Conservation (phyloP, 1,140 invertebrate species). For the Hylaeus volcanicus region DNA sequence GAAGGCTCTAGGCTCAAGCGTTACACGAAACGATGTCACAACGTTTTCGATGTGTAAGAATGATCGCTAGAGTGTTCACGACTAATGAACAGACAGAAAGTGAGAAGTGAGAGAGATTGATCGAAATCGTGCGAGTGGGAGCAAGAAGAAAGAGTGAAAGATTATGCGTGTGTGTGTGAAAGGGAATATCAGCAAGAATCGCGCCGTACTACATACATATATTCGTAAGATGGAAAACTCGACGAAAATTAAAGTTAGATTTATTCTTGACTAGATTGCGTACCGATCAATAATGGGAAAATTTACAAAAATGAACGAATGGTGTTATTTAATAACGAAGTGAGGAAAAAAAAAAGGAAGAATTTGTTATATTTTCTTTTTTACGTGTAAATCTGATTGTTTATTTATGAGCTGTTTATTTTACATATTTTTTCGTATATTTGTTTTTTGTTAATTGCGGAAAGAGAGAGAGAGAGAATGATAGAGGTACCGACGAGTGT, state of each 20-base stretch:
- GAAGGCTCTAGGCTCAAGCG: conserved; percentile 54
- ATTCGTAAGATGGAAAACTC: conserved; percentile 31
- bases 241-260: conserved; percentile 48
- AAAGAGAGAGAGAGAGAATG: conserved; percentile 49
- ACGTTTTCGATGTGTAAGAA: conserved; percentile 32
- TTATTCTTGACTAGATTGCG: conserved; percentile 28
- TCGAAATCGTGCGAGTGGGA: conserved; percentile 19
- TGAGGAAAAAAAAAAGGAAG: conserved; percentile 27
- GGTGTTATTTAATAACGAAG: conserved; percentile 9
- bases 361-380: conserved; percentile 79
- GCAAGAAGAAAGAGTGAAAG: not conserved
- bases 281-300: conserved; percentile 27
- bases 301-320: conserved; percentile 19
- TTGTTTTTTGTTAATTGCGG: conserved; percentile 78
- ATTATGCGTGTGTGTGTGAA: not conserved
- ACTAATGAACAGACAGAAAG: not conserved
- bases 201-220: conserved; percentile 40
- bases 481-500: conserved; percentile 64
- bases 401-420: conserved; percentile 81
- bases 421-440: conserved; percentile 74
- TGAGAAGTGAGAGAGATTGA: conserved; percentile 6
- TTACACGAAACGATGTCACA: conserved; percentile 52
- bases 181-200: conserved; percentile 21
- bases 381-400: conserved; percentile 78
- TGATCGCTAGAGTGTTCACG: conserved; percentile 1